These are phyloP conservation scores for Athene noctua DNA, from an alignment of 2,113 vertebrate species.

Conservation along the genomic window DNA sequence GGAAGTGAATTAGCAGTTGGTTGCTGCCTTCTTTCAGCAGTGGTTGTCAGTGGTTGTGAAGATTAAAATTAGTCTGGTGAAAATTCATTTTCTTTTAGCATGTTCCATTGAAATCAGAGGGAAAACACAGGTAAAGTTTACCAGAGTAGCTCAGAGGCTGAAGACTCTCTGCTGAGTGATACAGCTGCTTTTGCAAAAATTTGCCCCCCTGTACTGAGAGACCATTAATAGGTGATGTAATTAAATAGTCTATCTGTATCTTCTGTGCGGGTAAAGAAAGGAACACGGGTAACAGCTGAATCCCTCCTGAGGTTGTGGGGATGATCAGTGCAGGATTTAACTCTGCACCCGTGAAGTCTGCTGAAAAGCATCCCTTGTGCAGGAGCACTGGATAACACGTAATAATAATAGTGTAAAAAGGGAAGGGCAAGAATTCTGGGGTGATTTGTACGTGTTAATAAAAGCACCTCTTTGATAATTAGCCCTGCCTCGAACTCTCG, in stretches of 20 bases:
- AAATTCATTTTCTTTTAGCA: not conserved
- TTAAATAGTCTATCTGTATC: not conserved
- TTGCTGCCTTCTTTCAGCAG: not conserved
- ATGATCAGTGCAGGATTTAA: not conserved
- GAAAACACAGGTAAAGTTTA: not conserved
- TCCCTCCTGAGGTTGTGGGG: not conserved
- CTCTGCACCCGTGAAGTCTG: not conserved
- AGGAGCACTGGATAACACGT: not conserved
- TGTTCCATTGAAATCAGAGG: not conserved
- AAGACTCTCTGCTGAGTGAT: not conserved
- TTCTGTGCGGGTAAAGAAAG: not conserved
- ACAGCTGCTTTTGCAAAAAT: not conserved
- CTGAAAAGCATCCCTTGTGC: not conserved
- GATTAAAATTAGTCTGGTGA: not conserved
- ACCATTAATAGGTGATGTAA: not conserved
- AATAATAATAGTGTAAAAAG: not conserved
- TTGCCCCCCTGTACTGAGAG: not conserved
- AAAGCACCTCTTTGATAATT: not conserved
- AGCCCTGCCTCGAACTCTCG: not conserved
- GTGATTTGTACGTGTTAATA: rapidly evolving
- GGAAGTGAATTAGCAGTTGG: not conserved
- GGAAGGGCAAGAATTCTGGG: not conserved
- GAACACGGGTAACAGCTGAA: not conserved
- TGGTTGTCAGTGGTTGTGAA: not conserved
- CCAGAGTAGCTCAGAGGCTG: not conserved